Percentiles rank a stretch among this genome's conserved stretches.
Evolutionary conservation across 2,888 invertebrate species (phyloP).

Genomic region (Malacosoma neustria): DNA sequence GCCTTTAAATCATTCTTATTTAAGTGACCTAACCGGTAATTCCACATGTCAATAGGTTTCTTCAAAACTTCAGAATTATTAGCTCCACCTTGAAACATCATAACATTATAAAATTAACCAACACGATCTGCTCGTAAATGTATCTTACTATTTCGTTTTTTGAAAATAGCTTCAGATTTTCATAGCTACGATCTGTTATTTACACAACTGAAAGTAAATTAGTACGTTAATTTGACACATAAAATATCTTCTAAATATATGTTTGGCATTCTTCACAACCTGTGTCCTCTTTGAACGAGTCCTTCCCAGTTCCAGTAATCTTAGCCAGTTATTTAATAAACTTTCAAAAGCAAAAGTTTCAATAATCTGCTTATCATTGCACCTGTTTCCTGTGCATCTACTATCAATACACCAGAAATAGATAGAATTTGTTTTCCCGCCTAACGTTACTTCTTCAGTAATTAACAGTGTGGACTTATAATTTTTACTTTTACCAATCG

Average conservation of each 20-base stretch:
- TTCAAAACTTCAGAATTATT: conserved; percentile 6
- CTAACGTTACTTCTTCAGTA: conserved; percentile 3
- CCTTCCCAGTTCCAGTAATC: conserved; percentile 1
- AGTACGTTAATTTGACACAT: conserved; percentile 9
- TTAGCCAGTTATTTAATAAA: conserved; percentile 1
- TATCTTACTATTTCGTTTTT: conserved; percentile 6
- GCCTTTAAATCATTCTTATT: conserved; percentile 4
- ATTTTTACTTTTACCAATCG: background rate
- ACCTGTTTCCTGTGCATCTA: conserved; percentile 12
- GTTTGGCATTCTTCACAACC: conserved; percentile 3
- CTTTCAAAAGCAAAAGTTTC: conserved; percentile 6
- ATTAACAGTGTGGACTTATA: background rate
- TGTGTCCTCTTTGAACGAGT: background rate
- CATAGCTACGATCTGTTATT: conserved; percentile 7
- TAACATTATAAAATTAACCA: conserved; percentile 4
- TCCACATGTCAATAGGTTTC: conserved; percentile 7
- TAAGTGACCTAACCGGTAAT: conserved; percentile 6
- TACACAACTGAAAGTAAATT: conserved; percentile 8
- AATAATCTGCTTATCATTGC: conserved; percentile 8
- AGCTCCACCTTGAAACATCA: conserved; percentile 5
- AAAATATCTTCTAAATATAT: conserved; percentile 8
- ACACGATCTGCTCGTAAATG: conserved; percentile 8
- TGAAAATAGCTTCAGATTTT: conserved; percentile 9
- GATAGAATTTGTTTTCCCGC: background rate
- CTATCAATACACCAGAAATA: conserved; percentile 5